Evolutionary conservation across 2,113 vertebrate species (phyloP), one percentile per base, ranked within the genome.

Genomic region (Bombycilla garrulus): DNA sequence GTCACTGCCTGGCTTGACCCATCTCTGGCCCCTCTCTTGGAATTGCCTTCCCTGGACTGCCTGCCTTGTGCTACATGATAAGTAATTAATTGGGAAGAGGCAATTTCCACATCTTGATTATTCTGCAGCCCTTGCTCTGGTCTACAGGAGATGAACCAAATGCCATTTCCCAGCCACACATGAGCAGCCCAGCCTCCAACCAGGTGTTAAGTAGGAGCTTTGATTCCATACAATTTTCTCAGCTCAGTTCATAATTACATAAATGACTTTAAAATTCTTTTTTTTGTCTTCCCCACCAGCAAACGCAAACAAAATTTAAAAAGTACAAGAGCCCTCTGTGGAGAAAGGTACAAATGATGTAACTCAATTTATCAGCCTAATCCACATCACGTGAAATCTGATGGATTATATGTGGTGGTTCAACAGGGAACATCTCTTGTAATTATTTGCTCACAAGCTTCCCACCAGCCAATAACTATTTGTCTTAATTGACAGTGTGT

Each of bases 381-480:
- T 33, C 42, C n/a, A 24, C 38, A 45, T 47, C 19, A 53, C 15
- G 26, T 38, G 22, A 83, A 90, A 93, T 47, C 47, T 36, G 31
- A 70, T 66, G 8, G 92, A 80, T 86, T 77, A 21, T 5, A 4
- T 50, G 78, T 45, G 47, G 62, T 50, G 51, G 79, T 74, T 86
- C 38, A 94, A 88, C 51, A 64, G 24, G 60, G 51, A 88, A 85
- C 45, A 85, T 65, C 77, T 93, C 90, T 53, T 79, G n/a, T 64
- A 92, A 95, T 86, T 88, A 83, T 64, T 78, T 81, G 47, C 29
- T 90, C 67, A 48, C 11, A 7, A 86, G 38, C 76, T 86, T 77
- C 54, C 47, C 60, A 86, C 12, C 56, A 86, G 51, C 67, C 92
- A 96, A 73, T 80, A 93, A 73, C 67, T 77, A 69, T 91, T 91